A percentile compares a stretch with the other conserved stretches of the same genome.
phyloP scores from a whole-genome alignment of 1,140 invertebrate species.

The Cyphomyrmex costatus region DNA sequence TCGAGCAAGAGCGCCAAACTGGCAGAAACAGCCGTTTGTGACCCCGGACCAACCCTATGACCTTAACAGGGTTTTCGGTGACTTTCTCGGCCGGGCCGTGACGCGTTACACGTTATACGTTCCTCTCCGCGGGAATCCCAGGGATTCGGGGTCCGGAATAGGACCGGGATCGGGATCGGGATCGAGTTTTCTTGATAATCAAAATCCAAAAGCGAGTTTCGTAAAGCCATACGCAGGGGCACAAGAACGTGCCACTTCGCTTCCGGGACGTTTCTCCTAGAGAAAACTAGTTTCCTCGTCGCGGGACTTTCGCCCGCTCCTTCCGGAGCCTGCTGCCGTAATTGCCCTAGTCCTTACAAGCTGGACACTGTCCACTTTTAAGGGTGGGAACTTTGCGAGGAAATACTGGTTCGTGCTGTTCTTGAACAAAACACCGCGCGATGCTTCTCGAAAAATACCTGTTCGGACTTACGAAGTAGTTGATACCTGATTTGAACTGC shows the following conservation, averaged over 20 bases:
- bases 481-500: slow-evolving; percentile 50
- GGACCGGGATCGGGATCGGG: slow-evolving; percentile 68
- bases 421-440: slow-evolving; percentile 42
- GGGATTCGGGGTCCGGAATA: slow-evolving; percentile 59
- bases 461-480: slow-evolving; percentile 5
- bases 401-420: slow-evolving; percentile 68
- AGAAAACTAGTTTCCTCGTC: slow-evolving; percentile 57
- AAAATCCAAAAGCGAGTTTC: slow-evolving; percentile 79
- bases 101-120: slow-evolving; percentile 83
- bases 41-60: slow-evolving; percentile 74
- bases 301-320: slow-evolving; percentile 64
- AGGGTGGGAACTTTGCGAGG: slow-evolving; percentile 54
- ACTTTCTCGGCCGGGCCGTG: slow-evolving; percentile 78
- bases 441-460: slow-evolving; percentile 42
- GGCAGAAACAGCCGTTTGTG: slow-evolving; percentile 79
- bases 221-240: background rate
- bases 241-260: slow-evolving; percentile 21
- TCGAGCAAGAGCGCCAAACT: slow-evolving; percentile 44
- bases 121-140: slow-evolving; percentile 65
- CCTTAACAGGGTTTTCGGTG: slow-evolving; percentile 75
- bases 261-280: slow-evolving; percentile 67
- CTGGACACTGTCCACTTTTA: slow-evolving; percentile 71
- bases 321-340: slow-evolving; percentile 24
- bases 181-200: slow-evolving; percentile 77
- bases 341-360: slow-evolving; percentile 71